Conservation (phyloP, 2,888 invertebrate genomes). For the Drosophila siamana region DNA sequence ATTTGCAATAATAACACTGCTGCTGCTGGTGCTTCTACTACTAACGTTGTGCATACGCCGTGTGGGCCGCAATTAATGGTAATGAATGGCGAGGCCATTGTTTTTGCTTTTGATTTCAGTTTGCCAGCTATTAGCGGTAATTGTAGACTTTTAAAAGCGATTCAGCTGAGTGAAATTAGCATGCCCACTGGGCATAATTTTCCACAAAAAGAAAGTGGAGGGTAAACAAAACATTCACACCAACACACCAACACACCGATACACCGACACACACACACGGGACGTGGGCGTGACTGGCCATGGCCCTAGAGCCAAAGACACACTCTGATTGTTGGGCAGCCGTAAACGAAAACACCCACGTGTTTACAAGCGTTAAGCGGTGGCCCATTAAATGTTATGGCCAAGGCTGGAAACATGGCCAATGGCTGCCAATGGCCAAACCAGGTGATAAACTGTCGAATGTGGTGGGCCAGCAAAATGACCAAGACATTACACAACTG, state of each 20-base stretch:
- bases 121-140: constrained; percentile 72
- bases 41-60: constrained; percentile 57
- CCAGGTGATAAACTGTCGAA: constrained; percentile 76
- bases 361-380: constrained; percentile 79
- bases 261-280: constrained; percentile 13
- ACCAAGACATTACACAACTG: constrained; percentile 34
- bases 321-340: constrained; percentile 47
- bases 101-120: constrained; percentile 57
- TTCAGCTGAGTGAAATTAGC: constrained; percentile 73
- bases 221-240: constrained; percentile 21
- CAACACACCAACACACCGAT: constrained; percentile 21
- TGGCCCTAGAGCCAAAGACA: constrained; percentile 14
- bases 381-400: constrained; percentile 74
- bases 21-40: neutral
- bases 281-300: constrained; percentile 43
- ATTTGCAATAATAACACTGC: constrained; percentile 56
- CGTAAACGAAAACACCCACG: constrained; percentile 51
- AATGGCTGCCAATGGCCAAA: constrained; percentile 63
- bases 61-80: constrained; percentile 62
- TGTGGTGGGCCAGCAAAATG: constrained; percentile 59
- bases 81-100: constrained; percentile 55
- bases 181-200: constrained; percentile 75
- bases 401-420: constrained; percentile 53
- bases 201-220: constrained; percentile 44
- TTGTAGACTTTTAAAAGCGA: constrained; percentile 71